Evolutionary conservation across 2,888 invertebrate genomes (phyloP), one percentile per base, ranked within the genome.

Genomic region (Leucophora obtusa): DNA sequence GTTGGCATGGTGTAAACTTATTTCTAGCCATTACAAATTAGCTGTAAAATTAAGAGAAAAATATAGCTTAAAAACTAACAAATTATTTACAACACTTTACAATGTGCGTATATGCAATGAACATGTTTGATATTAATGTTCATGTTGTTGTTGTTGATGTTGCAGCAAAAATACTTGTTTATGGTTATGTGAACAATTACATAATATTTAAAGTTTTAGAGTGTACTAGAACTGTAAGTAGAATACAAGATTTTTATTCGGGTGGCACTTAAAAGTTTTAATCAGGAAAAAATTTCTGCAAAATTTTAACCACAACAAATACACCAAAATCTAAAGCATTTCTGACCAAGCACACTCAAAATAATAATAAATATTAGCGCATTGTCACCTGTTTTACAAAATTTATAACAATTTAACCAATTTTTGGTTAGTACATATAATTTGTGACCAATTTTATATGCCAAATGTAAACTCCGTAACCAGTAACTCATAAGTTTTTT

Each of bases 41-140:
- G 43, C 43, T n/a, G 14, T 47, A 47, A 47, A 47, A 11, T 2
- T 10, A 38, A 11, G 11, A 11, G 38, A 38, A 38, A 38, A 38
- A 38, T 11, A 38, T 1, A 47, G n/a, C n/a, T 14, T n/a, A n/a
- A n/a, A n/a, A 47, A 2, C n/a, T 4, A n/a, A 47, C 1, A n/a
- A 47, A 47, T n/a, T n/a, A 47, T n/a, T 47, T n/a, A 47, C 43
- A 47, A 47, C 43, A 14, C 43, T 47, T 47, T 47, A 47, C n/a
- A 38, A n/a, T n/a, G 43, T 47, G 43, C 43, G 43, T 47, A 47
- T 47, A 6, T 47, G n/a, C 6, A 47, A 47, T 47, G 43, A 47
- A 47, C n/a, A n/a, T 47, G 43, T 47, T 47, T 47, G 3, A 5
- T n/a, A 47, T 47, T 47, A 47, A 47, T 47, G n/a, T 47, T 47